Evolutionary conservation across 1,140 invertebrate genomes (phyloP).

Genomic region (Mercenaria mercenaria): DNA sequence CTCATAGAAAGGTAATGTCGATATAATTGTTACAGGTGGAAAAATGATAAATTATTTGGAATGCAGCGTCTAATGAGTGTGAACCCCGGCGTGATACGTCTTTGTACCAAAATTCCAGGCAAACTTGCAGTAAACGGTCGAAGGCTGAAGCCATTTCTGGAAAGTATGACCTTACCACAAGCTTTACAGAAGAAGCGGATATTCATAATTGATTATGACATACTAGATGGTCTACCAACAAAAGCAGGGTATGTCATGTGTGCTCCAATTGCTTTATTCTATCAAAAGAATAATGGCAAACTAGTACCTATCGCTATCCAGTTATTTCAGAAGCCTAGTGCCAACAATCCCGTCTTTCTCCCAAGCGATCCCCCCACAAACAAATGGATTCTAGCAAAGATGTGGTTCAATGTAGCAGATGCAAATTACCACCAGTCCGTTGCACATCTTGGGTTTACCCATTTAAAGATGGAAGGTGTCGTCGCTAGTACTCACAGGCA

Average conservation of each 20-base stretch:
- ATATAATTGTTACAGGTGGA: slow-evolving; percentile 79
- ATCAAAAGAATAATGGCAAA: slow-evolving; percentile 75
- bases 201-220: slow-evolving; percentile 69
- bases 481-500: slow-evolving; percentile 84
- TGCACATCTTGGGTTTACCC: slow-evolving; percentile 84
- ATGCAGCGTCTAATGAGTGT: slow-evolving; percentile 76
- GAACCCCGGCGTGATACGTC: slow-evolving; percentile 73
- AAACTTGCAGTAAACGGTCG: slow-evolving; percentile 69
- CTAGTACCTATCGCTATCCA: slow-evolving; percentile 85
- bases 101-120: slow-evolving; percentile 82
- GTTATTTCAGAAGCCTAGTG: slow-evolving; percentile 79
- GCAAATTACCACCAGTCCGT: slow-evolving; percentile 84
- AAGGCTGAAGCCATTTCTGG: slow-evolving; percentile 64
- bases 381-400: slow-evolving; percentile 86
- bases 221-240: slow-evolving; percentile 48
- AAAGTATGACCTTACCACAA: slow-evolving; percentile 54
- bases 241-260: slow-evolving; percentile 42
- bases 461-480: slow-evolving; percentile 86
- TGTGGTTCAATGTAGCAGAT: slow-evolving; percentile 87
- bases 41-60: slow-evolving; percentile 78
- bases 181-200: slow-evolving; percentile 64
- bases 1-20: no score
- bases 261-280: slow-evolving; percentile 84
- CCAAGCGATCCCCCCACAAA: slow-evolving; percentile 85
- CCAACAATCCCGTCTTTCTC: slow-evolving; percentile 80